A percentile compares a stretch with the other conserved stretches of the same genome.
Conservation (phyloP, 2,797 vertebrate genomes). For the Ispidina picta region DNA sequence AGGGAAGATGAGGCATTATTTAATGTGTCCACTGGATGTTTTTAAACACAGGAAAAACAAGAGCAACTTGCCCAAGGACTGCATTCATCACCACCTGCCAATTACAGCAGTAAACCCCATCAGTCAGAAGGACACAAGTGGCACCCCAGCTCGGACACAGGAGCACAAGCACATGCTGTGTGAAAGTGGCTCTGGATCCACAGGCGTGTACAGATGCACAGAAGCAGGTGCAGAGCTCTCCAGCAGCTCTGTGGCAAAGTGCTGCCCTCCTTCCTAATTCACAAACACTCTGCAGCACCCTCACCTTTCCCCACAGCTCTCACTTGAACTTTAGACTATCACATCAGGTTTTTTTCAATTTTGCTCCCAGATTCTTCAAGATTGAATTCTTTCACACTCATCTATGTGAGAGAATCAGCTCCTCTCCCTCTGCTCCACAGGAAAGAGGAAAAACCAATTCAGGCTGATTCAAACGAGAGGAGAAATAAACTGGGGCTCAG, state of each 20-base stretch:
- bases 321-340: not conserved
- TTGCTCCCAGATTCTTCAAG: not conserved
- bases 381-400: not conserved
- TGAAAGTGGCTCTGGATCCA: not conserved
- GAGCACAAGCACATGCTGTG: not conserved
- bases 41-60: constrained; percentile 21
- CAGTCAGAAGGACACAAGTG: constrained; percentile 1
- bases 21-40: constrained; percentile 10
- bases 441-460: not conserved
- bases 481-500: not conserved
- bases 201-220: not conserved
- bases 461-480: not conserved
- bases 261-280: not conserved
- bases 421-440: rapidly evolving
- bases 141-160: rapidly evolving
- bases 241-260: not conserved
- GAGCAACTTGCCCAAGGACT: constrained; percentile 36
- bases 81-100: constrained; percentile 44
- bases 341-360: not conserved
- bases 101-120: constrained; percentile 41
- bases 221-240: not conserved
- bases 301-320: not conserved
- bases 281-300: not conserved
- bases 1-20: not conserved
- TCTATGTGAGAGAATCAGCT: not conserved